Percentiles rank a stretch among this genome's conserved stretches.
Conservation (phyloP, 92 coral and sea anemone genomes). For the Parazoanthus swiftii region DNA sequence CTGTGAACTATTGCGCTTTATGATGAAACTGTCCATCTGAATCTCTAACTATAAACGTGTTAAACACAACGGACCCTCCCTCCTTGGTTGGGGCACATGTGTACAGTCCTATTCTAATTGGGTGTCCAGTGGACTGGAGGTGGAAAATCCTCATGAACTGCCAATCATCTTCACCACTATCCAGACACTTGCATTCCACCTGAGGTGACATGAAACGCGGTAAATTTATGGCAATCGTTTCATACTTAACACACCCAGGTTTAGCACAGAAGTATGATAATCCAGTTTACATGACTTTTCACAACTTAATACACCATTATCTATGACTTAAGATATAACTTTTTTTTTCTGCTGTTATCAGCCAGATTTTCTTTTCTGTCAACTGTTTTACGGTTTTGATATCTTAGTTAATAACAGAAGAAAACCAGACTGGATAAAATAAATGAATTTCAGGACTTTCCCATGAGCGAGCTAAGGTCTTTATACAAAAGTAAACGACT, state of each 20-base stretch:
- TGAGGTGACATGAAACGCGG: constrained; percentile 16
- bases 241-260: background rate
- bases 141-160: constrained; percentile 75
- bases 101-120: constrained; percentile 81
- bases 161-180: constrained; percentile 67
- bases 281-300: too few species aligned
- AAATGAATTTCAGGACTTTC: too few species aligned
- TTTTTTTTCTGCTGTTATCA: too few species aligned
- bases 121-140: constrained; percentile 70
- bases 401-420: too few species aligned
- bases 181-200: constrained; percentile 68
- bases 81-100: constrained; percentile 74
- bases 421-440: too few species aligned
- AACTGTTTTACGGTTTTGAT: too few species aligned
- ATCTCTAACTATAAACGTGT: constrained; percentile 56
- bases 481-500: too few species aligned
- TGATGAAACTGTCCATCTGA: constrained; percentile 70
- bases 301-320: too few species aligned
- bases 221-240: background rate
- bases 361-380: too few species aligned
- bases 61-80: constrained; percentile 77
- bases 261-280: too few species aligned
- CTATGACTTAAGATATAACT: too few species aligned
- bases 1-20: constrained; percentile 1
- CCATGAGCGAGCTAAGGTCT: too few species aligned